These are phyloP conservation scores for Trissolcus japonicus DNA, from an alignment of 2,888 invertebrate genomes.

Conservation along the genomic window DNA sequence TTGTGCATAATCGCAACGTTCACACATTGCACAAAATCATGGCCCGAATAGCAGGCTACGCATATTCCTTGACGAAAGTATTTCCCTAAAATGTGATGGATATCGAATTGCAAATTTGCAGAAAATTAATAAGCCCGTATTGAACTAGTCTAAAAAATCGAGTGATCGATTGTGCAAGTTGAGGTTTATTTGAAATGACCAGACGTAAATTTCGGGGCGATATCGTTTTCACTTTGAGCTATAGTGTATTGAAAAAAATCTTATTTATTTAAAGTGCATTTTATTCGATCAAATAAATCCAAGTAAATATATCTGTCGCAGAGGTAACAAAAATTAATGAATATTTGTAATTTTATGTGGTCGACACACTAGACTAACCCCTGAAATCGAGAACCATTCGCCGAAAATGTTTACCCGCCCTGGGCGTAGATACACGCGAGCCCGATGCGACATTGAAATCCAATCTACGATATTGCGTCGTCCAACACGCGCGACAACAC, in stretches of 20 bases:
- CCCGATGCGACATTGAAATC: constrained; percentile 39
- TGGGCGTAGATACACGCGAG: constrained; percentile 22
- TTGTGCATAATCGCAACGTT: constrained; percentile 42
- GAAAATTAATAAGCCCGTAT: neutral
- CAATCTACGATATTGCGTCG: constrained; percentile 44
- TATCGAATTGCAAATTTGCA: neutral
- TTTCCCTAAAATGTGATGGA: neutral
- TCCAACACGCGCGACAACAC: constrained; percentile 27
- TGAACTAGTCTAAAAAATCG: neutral
- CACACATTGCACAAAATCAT: constrained; percentile 37
- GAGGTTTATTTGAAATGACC: too few species aligned
- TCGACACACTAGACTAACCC: too few species aligned
- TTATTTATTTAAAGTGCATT: too few species aligned
- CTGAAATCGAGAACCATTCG: constrained; percentile 19
- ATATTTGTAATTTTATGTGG: neutral
- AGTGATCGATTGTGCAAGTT: too few species aligned
- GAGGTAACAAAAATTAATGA: too few species aligned
- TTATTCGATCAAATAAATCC: too few species aligned
- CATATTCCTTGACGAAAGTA: constrained; percentile 19
- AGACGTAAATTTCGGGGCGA: too few species aligned
- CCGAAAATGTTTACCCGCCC: constrained; percentile 25
- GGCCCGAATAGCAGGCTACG: constrained; percentile 21
- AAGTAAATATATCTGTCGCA: too few species aligned
- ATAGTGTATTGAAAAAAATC: too few species aligned
- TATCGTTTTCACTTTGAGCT: too few species aligned